Conservation (phyloP, 2,888 invertebrate genomes). For the Eupithecia tripunctaria region DNA sequence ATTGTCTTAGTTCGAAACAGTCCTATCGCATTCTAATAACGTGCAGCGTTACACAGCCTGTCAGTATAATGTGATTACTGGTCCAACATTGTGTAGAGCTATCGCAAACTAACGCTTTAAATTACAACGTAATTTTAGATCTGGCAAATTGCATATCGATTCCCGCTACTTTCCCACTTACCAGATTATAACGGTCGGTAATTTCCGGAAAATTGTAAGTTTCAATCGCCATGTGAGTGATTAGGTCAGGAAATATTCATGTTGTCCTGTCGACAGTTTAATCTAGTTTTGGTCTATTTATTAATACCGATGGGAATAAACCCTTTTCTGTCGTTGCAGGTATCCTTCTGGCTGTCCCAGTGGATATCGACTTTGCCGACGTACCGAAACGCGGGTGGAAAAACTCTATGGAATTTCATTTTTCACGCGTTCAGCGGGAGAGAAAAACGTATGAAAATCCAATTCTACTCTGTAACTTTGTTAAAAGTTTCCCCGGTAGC, state of each 20-base stretch:
- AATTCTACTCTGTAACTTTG: too few species aligned
- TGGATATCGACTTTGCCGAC: too few species aligned
- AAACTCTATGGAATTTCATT: too few species aligned
- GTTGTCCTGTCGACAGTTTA: neutral
- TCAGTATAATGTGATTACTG: neutral
- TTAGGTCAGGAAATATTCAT: neutral
- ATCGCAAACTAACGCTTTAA: neutral
- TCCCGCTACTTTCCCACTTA: neutral
- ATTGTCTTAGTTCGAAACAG: neutral
- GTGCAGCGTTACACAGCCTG: neutral
- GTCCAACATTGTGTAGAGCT: neutral
- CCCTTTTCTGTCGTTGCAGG: conserved; percentile 49
- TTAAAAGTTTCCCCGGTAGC: too few species aligned
- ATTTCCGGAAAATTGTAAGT: neutral
- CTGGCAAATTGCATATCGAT: neutral
- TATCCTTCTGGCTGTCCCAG: conserved; percentile 21
- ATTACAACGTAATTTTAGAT: neutral
- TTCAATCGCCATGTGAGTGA: neutral
- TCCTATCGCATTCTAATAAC: neutral
- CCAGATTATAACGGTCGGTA: neutral
- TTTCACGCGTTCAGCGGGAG: too few species aligned
- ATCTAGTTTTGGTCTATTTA: conserved; percentile 4
- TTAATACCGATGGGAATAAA: conserved; percentile 53
- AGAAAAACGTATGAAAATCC: too few species aligned
- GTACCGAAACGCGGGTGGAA: too few species aligned